Evolutionary conservation across 2,888 invertebrate genomes (phyloP).

Genomic region (Hofmannophila pseudospretella): DNA sequence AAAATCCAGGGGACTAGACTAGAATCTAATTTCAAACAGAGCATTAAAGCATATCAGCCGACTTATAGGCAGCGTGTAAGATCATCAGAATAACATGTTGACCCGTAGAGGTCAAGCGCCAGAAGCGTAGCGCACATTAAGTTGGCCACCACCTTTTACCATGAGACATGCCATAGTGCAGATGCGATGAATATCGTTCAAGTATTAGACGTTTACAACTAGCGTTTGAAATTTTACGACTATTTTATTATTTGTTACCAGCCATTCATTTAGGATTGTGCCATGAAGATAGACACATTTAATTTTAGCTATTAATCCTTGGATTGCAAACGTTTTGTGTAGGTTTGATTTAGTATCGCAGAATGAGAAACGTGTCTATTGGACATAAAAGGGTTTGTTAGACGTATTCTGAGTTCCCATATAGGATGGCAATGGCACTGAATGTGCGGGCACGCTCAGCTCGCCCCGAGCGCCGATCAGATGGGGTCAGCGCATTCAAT

Average conservation of each 20-base stretch:
- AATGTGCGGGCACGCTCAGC: conserved; percentile 48
- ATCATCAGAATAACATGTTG: conserved; percentile 51
- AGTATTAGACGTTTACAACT: background rate
- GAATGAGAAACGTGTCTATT: background rate
- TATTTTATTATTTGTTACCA: no score
- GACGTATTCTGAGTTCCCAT: conserved; percentile 13
- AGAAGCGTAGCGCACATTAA: conserved; percentile 36
- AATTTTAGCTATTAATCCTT: no score
- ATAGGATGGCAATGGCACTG: conserved; percentile 31
- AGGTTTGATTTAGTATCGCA: no score
- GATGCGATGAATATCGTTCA: conserved; percentile 6
- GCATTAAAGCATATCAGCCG: conserved; percentile 5
- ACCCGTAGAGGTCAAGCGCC: conserved; percentile 55
- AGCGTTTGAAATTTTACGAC: no score
- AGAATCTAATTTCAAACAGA: background rate
- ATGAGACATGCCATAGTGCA: conserved; percentile 14
- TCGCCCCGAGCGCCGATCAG: conserved; percentile 63
- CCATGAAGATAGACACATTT: no score
- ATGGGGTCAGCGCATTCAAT: conserved; percentile 77
- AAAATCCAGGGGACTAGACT: background rate
- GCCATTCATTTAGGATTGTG: no score
- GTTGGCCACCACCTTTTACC: conserved; percentile 32
- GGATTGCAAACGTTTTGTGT: no score
- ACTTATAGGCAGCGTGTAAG: conserved; percentile 37
- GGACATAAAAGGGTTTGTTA: conserved; percentile 7